phyloP scores from a whole-genome alignment of 2,797 vertebrate species.

The Poeciliopsis infans region DNA sequence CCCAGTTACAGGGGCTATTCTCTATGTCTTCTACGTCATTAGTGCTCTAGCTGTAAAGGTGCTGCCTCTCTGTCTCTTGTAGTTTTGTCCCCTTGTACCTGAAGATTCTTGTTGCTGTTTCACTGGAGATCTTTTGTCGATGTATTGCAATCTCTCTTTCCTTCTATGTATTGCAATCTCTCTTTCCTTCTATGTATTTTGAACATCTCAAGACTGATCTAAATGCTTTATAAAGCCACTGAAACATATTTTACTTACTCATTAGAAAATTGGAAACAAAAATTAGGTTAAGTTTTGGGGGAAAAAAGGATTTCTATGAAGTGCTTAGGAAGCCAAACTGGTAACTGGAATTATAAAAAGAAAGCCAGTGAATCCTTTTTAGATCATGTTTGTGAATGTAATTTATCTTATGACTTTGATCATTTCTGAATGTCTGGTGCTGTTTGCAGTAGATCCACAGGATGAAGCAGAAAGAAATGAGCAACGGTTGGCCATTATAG shows the following conservation, averaged over 20 bases:
- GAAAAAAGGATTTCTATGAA: background rate
- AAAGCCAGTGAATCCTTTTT: slow-evolving; percentile 75
- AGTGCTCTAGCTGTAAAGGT: slow-evolving; percentile 86
- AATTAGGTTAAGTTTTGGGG: background rate
- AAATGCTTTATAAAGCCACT: slow-evolving; percentile 61
- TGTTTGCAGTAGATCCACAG: slow-evolving; percentile 89
- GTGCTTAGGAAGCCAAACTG: background rate
- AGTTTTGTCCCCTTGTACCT: slow-evolving; percentile 76
- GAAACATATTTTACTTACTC: slow-evolving; percentile 24
- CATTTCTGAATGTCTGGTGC: slow-evolving; percentile 76
- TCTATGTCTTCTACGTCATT: slow-evolving; percentile 88
- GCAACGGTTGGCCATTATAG: slow-evolving; percentile 90
- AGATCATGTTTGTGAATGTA: slow-evolving; percentile 44
- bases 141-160: slow-evolving; percentile 77
- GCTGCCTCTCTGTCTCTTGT: slow-evolving; percentile 86
- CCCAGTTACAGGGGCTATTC: slow-evolving; percentile 86
- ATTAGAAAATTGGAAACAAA: background rate
- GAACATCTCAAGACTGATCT: slow-evolving; percentile 92
- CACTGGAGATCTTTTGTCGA: slow-evolving; percentile 80
- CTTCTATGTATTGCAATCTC: slow-evolving; percentile 76
- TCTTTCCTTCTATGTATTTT: slow-evolving; percentile 80
- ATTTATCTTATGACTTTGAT: slow-evolving; percentile 38
- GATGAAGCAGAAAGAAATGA: slow-evolving; percentile 90
- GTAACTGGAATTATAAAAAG: slow-evolving; percentile 32
- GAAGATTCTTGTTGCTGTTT: slow-evolving; percentile 77